Conservation (phyloP, 2,888 invertebrate species). For the Chaitophorus viminalis region DNA sequence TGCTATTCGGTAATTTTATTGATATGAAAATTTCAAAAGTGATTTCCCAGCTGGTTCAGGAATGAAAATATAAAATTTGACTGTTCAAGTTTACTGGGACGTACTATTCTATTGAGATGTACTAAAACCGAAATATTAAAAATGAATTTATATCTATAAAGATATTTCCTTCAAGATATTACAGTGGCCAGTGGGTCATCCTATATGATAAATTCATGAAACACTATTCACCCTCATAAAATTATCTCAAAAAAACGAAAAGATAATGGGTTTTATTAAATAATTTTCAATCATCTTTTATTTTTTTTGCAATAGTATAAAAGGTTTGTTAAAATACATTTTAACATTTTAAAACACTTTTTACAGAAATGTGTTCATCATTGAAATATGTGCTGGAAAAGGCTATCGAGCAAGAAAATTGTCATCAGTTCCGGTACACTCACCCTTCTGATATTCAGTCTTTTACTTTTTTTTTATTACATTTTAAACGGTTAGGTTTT, state of each 20-base stretch:
- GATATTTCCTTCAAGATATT: too few relatives aligned
- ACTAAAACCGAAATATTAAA: too few relatives aligned
- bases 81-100: too few relatives aligned
- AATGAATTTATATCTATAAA: too few relatives aligned
- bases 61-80: too few relatives aligned
- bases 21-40: too few relatives aligned
- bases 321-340: conserved; percentile 40
- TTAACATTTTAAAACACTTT: conserved; percentile 54
- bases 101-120: too few relatives aligned
- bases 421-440: conserved; percentile 60
- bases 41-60: too few relatives aligned
- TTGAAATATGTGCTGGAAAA: conserved; percentile 34
- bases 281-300: conserved; percentile 21
- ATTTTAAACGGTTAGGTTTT: conserved; percentile 50
- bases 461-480: conserved; percentile 40
- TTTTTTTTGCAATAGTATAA: conserved; percentile 33
- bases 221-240: background rate
- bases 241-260: background rate
- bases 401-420: conserved; percentile 57
- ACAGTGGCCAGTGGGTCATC: too few relatives aligned
- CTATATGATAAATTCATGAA: background rate
- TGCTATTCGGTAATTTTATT: too few relatives aligned
- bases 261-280: conserved; percentile 29
- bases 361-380: conserved; percentile 29
- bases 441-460: conserved; percentile 40